Conservation (phyloP, 2,888 invertebrate genomes). For the Cataglyphis livida region DNA sequence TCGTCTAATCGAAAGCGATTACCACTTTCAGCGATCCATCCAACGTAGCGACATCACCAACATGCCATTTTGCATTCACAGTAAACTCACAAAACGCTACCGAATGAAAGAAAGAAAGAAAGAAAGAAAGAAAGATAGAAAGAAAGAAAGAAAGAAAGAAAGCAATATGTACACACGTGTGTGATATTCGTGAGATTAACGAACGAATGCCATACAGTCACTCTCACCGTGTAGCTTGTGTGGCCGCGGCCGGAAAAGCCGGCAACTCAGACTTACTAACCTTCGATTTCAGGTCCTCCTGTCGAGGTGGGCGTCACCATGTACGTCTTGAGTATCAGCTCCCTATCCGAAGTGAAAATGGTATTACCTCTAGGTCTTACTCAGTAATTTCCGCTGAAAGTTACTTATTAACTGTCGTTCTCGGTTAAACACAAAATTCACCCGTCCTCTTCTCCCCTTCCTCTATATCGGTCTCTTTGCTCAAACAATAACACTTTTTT, state of each 20-base stretch:
- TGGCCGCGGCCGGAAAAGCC: conserved; percentile 71
- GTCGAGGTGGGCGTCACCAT: conserved; percentile 93
- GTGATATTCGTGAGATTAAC: conserved; percentile 52
- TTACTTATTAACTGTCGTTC: conserved; percentile 73
- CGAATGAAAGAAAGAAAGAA: conserved; percentile 49
- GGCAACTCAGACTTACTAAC: conserved; percentile 85
- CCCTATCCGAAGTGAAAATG: conserved; percentile 94
- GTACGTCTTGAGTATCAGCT: conserved; percentile 94
- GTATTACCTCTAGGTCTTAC: conserved; percentile 87
- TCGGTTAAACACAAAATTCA: conserved; percentile 61
- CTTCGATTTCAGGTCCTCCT: conserved; percentile 90
- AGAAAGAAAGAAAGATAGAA: conserved; percentile 49
- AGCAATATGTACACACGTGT: conserved; percentile 21
- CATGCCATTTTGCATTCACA: conserved; percentile 68
- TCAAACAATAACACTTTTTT: conserved; percentile 65
- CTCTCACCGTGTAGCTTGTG: conserved; percentile 69
- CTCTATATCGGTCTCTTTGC: conserved; percentile 51
- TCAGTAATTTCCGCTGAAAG: conserved; percentile 79
- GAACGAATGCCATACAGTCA: conserved; percentile 70
- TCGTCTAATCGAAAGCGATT: conserved; percentile 72
- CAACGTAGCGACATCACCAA: conserved; percentile 68
- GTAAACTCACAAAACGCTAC: conserved; percentile 63
- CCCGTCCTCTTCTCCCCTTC: conserved; percentile 10
- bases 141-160: conserved; percentile 59
- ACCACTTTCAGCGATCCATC: conserved; percentile 78